Percentiles rank a stretch among this genome's conserved stretches.
These are phyloP conservation scores for Potamarius usumacintae DNA, from an alignment of 2,113 vertebrate species.

Conservation along the genomic window DNA sequence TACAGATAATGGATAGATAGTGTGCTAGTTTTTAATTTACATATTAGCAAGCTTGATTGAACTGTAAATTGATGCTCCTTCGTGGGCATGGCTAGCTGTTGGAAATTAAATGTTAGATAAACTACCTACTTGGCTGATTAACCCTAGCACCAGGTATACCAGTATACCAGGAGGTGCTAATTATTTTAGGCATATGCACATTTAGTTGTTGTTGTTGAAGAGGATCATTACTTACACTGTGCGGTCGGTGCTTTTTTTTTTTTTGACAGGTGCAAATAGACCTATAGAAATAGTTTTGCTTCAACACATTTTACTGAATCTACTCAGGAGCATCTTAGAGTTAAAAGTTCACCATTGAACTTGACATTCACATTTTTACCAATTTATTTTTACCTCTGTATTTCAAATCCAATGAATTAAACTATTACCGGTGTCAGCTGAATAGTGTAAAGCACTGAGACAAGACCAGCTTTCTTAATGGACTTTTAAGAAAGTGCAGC, in stretches of 20 bases:
- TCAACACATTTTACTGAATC: background rate
- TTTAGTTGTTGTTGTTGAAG: background rate
- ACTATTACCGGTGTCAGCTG: background rate
- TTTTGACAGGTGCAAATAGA: background rate
- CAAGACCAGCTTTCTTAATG: background rate
- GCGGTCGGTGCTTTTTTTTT: background rate
- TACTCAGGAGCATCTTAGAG: background rate
- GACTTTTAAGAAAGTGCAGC: conserved; percentile 23
- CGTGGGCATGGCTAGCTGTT: background rate
- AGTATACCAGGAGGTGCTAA: background rate
- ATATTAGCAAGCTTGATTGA: background rate
- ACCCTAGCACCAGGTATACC: background rate
- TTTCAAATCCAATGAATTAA: background rate
- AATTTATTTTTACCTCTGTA: background rate
- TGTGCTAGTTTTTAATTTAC: background rate
- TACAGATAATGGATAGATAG: too few relatives aligned
- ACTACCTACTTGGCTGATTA: background rate
- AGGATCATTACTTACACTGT: background rate
- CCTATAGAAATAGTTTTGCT: background rate
- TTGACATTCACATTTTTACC: background rate
- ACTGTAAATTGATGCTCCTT: background rate
- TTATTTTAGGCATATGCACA: background rate
- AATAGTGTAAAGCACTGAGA: background rate
- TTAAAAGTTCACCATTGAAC: too few relatives aligned
- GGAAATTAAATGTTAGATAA: background rate